A percentile compares a stretch with the other conserved stretches of the same genome.
Evolutionary conservation across 2,113 vertebrate species (phyloP).

Genomic region (Pangasianodon gigas): DNA sequence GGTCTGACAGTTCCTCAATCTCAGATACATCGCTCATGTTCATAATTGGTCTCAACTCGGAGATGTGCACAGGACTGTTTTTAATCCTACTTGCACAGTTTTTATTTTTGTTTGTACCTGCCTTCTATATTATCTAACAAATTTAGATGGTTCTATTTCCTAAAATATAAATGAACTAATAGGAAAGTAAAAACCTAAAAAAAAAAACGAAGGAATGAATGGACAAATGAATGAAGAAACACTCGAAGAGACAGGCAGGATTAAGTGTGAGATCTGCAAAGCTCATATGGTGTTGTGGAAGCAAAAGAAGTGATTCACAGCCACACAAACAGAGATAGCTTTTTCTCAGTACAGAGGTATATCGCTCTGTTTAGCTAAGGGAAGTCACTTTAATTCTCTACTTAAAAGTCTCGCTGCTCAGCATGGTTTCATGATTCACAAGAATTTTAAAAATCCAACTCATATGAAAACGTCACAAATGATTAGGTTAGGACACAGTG

Average conservation of each 20-base stretch:
- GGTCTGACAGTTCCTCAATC: not conserved
- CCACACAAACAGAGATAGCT: not conserved
- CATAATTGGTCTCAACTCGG: not conserved
- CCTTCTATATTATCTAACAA: not conserved
- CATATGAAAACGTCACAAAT: not conserved
- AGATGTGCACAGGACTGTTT: not conserved
- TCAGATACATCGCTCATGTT: not conserved
- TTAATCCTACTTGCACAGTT: not conserved
- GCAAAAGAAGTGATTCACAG: not conserved
- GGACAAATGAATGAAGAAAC: not conserved
- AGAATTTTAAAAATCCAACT: not conserved
- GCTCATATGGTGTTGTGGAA: not conserved
- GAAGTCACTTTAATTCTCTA: slow-evolving; percentile 15
- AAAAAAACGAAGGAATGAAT: not conserved
- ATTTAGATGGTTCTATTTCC: not conserved
- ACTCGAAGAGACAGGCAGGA: not conserved
- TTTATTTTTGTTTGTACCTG: not conserved
- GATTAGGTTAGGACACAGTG: slow-evolving; percentile 4
- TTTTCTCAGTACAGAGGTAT: not conserved
- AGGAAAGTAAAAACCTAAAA: not conserved
- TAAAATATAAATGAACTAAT: not conserved
- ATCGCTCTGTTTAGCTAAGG: not conserved
- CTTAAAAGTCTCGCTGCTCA: slow-evolving; percentile 12
- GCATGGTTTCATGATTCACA: slow-evolving; percentile 15
- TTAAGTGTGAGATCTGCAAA: not conserved